These are phyloP conservation scores for Pinna nobilis DNA, from an alignment of 1,140 invertebrate genomes.

Conservation along the genomic window DNA sequence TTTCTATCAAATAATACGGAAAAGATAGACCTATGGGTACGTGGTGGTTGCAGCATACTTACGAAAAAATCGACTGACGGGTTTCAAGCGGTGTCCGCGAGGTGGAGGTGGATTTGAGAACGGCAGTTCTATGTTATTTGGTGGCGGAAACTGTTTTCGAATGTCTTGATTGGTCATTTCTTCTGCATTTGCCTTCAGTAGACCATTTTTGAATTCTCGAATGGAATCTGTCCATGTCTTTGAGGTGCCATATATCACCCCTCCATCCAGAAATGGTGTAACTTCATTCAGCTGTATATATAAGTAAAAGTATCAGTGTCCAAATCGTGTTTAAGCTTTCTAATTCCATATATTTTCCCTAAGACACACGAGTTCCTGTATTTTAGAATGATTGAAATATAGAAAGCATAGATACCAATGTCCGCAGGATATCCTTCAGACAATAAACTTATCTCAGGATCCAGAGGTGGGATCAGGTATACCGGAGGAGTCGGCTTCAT, in stretches of 20 bases:
- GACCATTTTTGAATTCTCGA: conserved; percentile 75
- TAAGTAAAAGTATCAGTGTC: too few species aligned
- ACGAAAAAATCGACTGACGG: not conserved
- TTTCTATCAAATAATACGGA: too few species aligned
- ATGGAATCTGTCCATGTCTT: conserved; percentile 79
- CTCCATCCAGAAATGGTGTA: conserved; percentile 79
- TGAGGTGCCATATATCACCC: conserved; percentile 78
- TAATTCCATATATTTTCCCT: too few species aligned
- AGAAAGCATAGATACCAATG: not conserved
- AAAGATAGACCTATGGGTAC: too few species aligned
- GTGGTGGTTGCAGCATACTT: too few species aligned
- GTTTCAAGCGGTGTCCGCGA: not conserved
- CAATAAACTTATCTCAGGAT: too few species aligned
- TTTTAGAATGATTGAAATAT: not conserved
- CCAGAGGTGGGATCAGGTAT: too few species aligned
- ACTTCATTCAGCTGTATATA: conserved; percentile 78
- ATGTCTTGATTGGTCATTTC: not conserved
- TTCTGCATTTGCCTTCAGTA: conserved; percentile 63
- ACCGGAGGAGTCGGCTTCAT: too few species aligned
- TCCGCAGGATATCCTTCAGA: not conserved
- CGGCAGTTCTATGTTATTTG: not conserved
- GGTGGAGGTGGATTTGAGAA: not conserved
- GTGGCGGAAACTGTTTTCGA: not conserved
- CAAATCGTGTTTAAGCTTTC: too few species aligned
- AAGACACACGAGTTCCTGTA: too few species aligned